Base-by-base conservation (phyloP, 2,113 vertebrate genomes). In the Anguilla rostrata region DNA sequence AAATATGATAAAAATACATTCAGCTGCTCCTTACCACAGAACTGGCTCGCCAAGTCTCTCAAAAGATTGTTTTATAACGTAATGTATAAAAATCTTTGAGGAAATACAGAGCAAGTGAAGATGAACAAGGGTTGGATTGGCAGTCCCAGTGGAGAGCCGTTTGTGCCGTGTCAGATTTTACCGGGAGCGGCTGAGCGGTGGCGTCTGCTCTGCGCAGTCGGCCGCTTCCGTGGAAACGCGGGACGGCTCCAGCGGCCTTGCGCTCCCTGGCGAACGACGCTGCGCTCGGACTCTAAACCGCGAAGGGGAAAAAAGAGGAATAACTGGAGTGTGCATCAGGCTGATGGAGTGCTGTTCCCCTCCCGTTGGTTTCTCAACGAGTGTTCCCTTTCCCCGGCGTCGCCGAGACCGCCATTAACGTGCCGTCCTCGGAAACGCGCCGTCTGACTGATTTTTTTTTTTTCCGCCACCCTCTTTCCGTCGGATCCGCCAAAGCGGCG, bases 401-500 rank as follows among this genome's bases (percentile, higher is more conserved):
- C 3, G 22, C 15, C 0, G 41, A 79, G 14, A 18, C 66, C 29
- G 43, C 26, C 43, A n/a, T 26, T 85, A 80, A 60, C 34, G 39
- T 11, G 29, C 26, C 40, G n/a, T 83, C 14, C 71, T 14, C 49
- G 1, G n/a, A 56, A 63, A 39, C 78, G 39, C 81, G 49, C 40
- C 82, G 20, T 18, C 53, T 40, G 89, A 85, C 41, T 82, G 86
- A 84, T 82, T 4, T 84, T 87, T n/a, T n/a, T n/a, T n/a, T 34
- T 34, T 34, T 34, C 34, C 34, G 34, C 34, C 34, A 34, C 82
- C 78, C 40, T 80, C 40, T 11, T 85, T 82, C 71, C 71, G 83
- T 86, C 88, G 85, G 53, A 88, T 87, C 88, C 87, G 88, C 87
- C 87, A 84, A 87, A 63, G 78, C 41, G 89, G 86, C 71, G 84